Percentiles rank a stretch among this genome's conserved stretches.
Evolutionary conservation across 2,113 vertebrate genomes (phyloP).

Genomic region (Antidorcas marsupialis): DNA sequence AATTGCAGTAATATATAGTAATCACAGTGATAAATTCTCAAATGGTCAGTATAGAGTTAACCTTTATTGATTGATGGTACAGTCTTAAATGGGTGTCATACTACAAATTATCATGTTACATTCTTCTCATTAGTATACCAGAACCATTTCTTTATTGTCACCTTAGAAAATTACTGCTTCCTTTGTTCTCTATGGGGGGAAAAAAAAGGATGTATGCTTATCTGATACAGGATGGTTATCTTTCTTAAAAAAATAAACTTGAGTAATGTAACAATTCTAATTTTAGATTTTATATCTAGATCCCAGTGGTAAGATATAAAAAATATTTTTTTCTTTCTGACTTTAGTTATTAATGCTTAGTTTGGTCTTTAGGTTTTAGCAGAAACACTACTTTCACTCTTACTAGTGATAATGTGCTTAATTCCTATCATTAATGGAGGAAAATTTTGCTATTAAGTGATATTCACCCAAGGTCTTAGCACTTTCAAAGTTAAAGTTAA

Average conservation of each 20-base stretch:
- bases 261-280: background rate
- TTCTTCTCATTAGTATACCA: background rate
- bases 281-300: background rate
- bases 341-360: background rate
- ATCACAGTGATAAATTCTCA: background rate
- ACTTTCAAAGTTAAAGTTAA: constrained; percentile 16
- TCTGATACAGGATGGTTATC: background rate
- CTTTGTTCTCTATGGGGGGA: background rate
- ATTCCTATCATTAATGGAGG: background rate
- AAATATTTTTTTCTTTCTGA: background rate
- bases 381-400: background rate
- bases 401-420: background rate
- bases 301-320: background rate
- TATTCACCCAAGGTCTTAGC: background rate
- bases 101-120: background rate
- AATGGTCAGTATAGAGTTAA: background rate
- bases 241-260: background rate
- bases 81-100: background rate
- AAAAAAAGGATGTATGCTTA: background rate
- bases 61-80: background rate
- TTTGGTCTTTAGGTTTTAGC: background rate
- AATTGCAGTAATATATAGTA: background rate
- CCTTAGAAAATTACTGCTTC: background rate
- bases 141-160: background rate
- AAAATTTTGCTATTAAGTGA: background rate